Evolutionary conservation across 2,113 vertebrate species (phyloP).

Genomic region (Romanogobio albipinnatus): DNA sequence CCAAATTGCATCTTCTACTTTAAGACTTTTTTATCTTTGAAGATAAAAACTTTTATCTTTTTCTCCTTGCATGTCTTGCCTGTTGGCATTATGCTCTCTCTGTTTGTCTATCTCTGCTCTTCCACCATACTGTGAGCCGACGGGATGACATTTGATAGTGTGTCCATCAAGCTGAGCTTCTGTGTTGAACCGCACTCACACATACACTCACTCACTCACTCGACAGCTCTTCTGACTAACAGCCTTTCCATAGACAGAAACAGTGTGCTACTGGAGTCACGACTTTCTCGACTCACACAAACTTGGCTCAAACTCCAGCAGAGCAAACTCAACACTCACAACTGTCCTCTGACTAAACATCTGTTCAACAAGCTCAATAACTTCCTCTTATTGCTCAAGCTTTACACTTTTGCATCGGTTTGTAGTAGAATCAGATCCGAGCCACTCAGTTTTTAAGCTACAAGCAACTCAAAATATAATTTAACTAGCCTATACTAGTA

Average conservation of each 20-base stretch:
- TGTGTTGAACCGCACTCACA: constrained; percentile 14
- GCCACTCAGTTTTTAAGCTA: neutral
- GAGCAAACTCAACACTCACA: constrained; percentile 9
- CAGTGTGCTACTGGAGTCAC: constrained; percentile 50
- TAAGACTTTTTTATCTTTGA: constrained; percentile 34
- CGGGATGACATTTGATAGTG: constrained; percentile 58
- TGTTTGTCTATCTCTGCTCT: constrained; percentile 14
- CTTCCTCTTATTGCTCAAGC: neutral
- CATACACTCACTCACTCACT: neutral
- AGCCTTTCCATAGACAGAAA: constrained; percentile 43
- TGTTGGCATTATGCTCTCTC: neutral
- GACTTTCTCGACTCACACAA: constrained; percentile 34
- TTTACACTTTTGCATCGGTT: neutral
- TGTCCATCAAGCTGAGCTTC: constrained; percentile 53
- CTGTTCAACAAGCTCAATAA: neutral
- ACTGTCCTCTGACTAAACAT: constrained; percentile 24
- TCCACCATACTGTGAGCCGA: constrained; percentile 43
- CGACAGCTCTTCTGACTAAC: constrained; percentile 39
- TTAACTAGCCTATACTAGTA: neutral
- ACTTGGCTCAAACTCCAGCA: constrained; percentile 18
- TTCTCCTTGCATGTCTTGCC: neutral
- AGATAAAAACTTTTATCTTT: constrained; percentile 32
- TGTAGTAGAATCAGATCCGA: neutral
- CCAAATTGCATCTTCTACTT: neutral
- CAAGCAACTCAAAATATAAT: neutral